Base-by-base conservation (phyloP, 2,888 invertebrate species). In the Scrobipalpa atriplicella region DNA sequence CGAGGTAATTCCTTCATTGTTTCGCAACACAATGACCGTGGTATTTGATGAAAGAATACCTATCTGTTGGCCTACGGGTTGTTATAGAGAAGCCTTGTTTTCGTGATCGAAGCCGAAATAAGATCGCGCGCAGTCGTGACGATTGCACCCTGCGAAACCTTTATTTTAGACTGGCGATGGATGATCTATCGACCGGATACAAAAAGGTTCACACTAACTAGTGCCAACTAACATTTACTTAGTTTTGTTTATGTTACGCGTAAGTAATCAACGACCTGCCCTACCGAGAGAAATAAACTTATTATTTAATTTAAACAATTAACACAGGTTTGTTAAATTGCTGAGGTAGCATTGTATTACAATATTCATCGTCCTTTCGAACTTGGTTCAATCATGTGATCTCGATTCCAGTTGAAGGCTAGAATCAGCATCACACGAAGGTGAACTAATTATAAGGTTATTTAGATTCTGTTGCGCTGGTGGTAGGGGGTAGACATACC, bases 371-470 rank as follows among this genome's bases (percentile, higher is more conserved):
- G 52, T 43, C 41, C 65, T 64, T 64, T 62, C 38, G 76, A 78
- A 78, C 74, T 73, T 65, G 69, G 73, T 75, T 72, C 70, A 68
- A 74, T 75, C 74, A 74, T 74, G 72, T 74, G 74, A 76, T 75
- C 66, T 65, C 69, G 56, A 41, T 43, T 62, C 60, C 52, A 65
- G 43, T 41, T 61, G 76, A 82, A 81, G 80, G 81, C 71, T 78
- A 69, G 68, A 72, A 70, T 70, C 67, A 73, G 71, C 67, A 70
- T 73, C 70, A 69, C 71, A 70, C 71, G 68, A 67, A 67, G 69
- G 67, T 75, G 74, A 73, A 73, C 73, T 75, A 73, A 76, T 74
- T 74, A 71, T 64, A 68, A 68, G 71, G 71, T 69, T 70, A 70
- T 68, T 71, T 70, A 65, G 71, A 67, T 43, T 29, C 21, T 21